Conservation (phyloP, 1,140 invertebrate species). For the Drosophila watanabei region DNA sequence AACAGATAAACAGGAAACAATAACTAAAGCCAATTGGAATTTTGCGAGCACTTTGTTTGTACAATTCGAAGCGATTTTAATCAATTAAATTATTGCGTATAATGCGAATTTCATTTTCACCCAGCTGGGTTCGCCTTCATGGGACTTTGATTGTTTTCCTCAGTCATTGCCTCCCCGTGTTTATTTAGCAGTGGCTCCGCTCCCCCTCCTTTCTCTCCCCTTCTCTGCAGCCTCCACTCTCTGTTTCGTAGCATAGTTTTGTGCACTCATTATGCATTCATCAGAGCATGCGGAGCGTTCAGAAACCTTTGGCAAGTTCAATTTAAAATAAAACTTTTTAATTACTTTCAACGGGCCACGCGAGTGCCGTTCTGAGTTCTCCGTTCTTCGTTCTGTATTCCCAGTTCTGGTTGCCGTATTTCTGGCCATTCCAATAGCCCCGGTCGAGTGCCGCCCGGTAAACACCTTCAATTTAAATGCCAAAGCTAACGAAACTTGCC, state of each 20-base stretch:
- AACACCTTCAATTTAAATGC: constrained; percentile 69
- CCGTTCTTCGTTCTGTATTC: constrained; percentile 1
- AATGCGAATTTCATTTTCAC: constrained; percentile 23
- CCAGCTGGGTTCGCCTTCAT: constrained; percentile 4
- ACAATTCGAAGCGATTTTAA: constrained; percentile 29
- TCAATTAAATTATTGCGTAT: constrained; percentile 44
- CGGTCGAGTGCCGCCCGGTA: constrained; percentile 20
- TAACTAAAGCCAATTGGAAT: constrained; percentile 46
- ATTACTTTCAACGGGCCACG: constrained; percentile 53
- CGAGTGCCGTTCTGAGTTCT: constrained; percentile 24
- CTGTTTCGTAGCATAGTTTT: constrained; percentile 11
- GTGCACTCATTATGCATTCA: constrained; percentile 41
- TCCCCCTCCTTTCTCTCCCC: background rate
- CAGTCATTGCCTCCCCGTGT: constrained; percentile 1
- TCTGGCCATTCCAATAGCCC: constrained; percentile 19
- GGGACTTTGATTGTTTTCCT: constrained; percentile 27
- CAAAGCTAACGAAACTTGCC: constrained; percentile 55
- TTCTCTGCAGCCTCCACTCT: background rate
- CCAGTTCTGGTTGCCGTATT: background rate
- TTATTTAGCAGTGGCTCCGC: constrained; percentile 18
- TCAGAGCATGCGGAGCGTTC: constrained; percentile 32
- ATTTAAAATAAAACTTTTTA: constrained; percentile 68
- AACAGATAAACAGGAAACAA: constrained; percentile 27
- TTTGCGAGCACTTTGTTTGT: constrained; percentile 42
- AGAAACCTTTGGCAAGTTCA: constrained; percentile 49